Base-by-base conservation (phyloP, 2,113 vertebrate species). In the Coptodon rendalli region DNA sequence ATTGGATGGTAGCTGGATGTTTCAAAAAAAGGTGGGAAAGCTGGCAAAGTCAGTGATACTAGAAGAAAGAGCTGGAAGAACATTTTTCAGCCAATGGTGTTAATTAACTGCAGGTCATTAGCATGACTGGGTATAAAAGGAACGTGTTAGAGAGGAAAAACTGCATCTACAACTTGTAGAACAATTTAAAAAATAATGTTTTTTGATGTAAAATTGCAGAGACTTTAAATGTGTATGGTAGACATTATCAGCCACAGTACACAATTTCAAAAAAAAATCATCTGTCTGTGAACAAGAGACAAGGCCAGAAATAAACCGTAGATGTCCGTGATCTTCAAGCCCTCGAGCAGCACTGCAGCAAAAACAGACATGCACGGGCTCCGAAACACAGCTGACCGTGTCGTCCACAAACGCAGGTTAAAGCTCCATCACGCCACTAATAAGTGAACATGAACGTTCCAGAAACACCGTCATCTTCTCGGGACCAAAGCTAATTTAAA, bases 381-480 rank as follows among this genome's bases (percentile, higher is more conserved):
- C 63, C 40, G 63, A 22, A 68, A 5, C 63, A 68, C 63, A 68
- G 36, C 36, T 24, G 17, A 66, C 17, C 1, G 34, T 5, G 19
- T 13, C 1, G 36, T 68, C 1, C 19, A 40, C 63, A 68, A 68
- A 22, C 1, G 63, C 59, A 22, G n/a, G 11, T 22, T 40, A 40
- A 68, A 68, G 19, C 63, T 22, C 63, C 63, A 68, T 22, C 34
- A 13, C 0, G 2, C 61, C 34, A 38, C 2, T 36, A 38, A 0
- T n/a, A 66, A 38, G 34, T 66, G 61, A 38, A n/a, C 34, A 5
- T 13, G 61, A 66, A 59, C 5, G 16, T 50, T 24, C 22, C 53
- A 56, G 53, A 24, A 56, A 56, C 53, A 27, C 3, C 5, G 0
- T 34, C 9, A 34, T 34, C 59, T 63, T 11, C 31, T 63, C 0